A percentile compares a stretch with the other conserved stretches of the same genome.
These are phyloP conservation scores for Drusus annulatus DNA, from an alignment of 1,140 invertebrate genomes.

Conservation along the genomic window DNA sequence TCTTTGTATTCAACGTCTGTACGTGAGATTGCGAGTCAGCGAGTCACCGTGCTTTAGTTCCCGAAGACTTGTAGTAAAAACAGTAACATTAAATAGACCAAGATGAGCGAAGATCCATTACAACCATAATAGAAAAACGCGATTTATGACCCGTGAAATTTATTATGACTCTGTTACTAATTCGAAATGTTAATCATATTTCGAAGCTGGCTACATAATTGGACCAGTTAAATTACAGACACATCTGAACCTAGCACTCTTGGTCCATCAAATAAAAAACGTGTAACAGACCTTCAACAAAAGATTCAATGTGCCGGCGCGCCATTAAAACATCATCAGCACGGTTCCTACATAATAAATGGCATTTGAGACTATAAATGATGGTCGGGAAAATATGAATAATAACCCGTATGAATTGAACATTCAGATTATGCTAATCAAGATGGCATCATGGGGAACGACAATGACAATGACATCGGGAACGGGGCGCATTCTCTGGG, in stretches of 20 bases:
- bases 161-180: slow-evolving; percentile 11
- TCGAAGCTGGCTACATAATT: slow-evolving; percentile 27
- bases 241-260: slow-evolving; percentile 9
- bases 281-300: slow-evolving; percentile 3
- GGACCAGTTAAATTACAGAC: slow-evolving; percentile 28
- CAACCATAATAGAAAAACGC: slow-evolving; percentile 21
- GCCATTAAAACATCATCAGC: slow-evolving; percentile 51
- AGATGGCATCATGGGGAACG: slow-evolving; percentile 17
- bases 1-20: no score
- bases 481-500: neutral
- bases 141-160: slow-evolving; percentile 37
- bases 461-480: neutral
- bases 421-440: slow-evolving; percentile 51
- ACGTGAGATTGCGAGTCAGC: no score
- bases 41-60: neutral
- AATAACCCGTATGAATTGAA: slow-evolving; percentile 20
- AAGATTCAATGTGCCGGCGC: slow-evolving; percentile 39
- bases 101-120: slow-evolving; percentile 20
- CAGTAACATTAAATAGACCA: slow-evolving; percentile 8
- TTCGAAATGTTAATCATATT: slow-evolving; percentile 31
- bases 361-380: slow-evolving; percentile 15
- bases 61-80: neutral
- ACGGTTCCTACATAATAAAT: slow-evolving; percentile 33
- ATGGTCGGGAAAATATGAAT: slow-evolving; percentile 18
- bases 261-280: slow-evolving; percentile 8